These are phyloP conservation scores for Trissolcus basalis DNA, from an alignment of 1,140 invertebrate species.

Conservation along the genomic window DNA sequence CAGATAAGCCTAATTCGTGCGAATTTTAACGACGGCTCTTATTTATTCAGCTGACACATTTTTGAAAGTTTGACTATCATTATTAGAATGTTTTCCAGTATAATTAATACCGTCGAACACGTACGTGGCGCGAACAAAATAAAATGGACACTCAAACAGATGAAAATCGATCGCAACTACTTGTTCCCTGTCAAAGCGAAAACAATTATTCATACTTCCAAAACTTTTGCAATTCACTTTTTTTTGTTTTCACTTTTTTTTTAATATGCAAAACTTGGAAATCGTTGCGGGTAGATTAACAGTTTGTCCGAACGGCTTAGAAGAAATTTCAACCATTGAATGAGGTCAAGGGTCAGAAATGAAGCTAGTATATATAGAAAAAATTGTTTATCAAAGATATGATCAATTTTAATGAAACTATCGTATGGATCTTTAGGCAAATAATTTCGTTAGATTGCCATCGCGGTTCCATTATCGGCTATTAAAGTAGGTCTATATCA, in stretches of 20 bases:
- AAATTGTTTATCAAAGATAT: not conserved
- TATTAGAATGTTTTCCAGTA: too few relatives aligned
- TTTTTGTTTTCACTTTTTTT: not conserved
- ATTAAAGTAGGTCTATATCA: conserved; percentile 41
- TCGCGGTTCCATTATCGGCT: conserved; percentile 46
- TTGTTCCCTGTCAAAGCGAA: conserved; percentile 19
- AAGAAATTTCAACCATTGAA: too few relatives aligned
- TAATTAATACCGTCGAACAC: conserved; percentile 8
- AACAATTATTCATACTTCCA: conserved; percentile 14
- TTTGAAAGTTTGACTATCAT: too few relatives aligned
- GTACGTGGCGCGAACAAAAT: not conserved
- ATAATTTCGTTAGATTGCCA: conserved; percentile 46
- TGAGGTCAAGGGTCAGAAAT: too few relatives aligned
- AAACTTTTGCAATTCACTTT: not conserved
- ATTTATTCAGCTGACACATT: too few relatives aligned
- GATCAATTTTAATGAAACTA: conserved; percentile 21
- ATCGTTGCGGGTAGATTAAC: too few relatives aligned
- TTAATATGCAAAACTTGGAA: not conserved
- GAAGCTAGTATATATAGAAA: not conserved
- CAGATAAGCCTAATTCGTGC: too few relatives aligned
- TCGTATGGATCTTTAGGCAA: conserved; percentile 14
- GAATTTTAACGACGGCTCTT: too few relatives aligned
- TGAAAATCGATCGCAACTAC: conserved; percentile 25
- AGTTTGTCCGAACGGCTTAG: too few relatives aligned
- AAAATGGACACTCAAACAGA: not conserved